Evolutionary conservation across 1,140 invertebrate genomes (phyloP).

Genomic region (Drosophila quadrilineata): DNA sequence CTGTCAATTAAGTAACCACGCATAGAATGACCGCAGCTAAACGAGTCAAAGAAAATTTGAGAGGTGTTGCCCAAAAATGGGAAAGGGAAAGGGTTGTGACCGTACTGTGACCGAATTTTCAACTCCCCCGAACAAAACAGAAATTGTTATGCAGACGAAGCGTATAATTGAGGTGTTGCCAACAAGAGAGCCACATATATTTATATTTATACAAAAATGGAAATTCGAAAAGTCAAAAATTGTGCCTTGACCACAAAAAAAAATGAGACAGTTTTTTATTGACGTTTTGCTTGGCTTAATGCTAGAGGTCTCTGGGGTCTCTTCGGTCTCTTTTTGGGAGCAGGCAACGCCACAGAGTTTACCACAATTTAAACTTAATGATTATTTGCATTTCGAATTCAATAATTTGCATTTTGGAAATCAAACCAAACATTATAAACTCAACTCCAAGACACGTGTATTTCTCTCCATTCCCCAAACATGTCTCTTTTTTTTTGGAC

Average conservation of each 20-base stretch:
- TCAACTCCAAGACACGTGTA: conserved; percentile 2
- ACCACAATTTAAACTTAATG: conserved; percentile 58
- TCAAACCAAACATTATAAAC: conserved; percentile 25
- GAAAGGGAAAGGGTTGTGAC: conserved; percentile 64
- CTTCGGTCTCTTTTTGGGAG: too few species aligned
- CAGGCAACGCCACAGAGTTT: conserved; percentile 11
- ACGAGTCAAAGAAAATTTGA: conserved; percentile 33
- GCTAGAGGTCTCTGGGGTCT: too few species aligned
- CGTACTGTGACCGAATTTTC: conserved; percentile 69
- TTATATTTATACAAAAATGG: conserved; percentile 21
- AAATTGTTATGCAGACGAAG: conserved; percentile 31
- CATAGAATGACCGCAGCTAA: background rate
- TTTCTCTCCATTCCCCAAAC: too few species aligned
- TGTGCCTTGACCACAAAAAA: conserved; percentile 26
- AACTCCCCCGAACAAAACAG: background rate
- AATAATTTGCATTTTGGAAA: conserved; percentile 69
- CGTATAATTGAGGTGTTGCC: conserved; percentile 63
- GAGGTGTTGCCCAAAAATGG: conserved; percentile 57
- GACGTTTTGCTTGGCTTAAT: conserved; percentile 35
- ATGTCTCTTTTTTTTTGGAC: conserved; percentile 9
- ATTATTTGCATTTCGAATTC: conserved; percentile 72
- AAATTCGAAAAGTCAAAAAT: conserved; percentile 26
- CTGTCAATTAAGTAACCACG: conserved; percentile 29
- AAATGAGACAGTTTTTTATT: conserved; percentile 24
- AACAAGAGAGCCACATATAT: background rate